These are phyloP conservation scores for Galerucella calmariensis DNA, from an alignment of 2,888 invertebrate species.

Conservation along the genomic window DNA sequence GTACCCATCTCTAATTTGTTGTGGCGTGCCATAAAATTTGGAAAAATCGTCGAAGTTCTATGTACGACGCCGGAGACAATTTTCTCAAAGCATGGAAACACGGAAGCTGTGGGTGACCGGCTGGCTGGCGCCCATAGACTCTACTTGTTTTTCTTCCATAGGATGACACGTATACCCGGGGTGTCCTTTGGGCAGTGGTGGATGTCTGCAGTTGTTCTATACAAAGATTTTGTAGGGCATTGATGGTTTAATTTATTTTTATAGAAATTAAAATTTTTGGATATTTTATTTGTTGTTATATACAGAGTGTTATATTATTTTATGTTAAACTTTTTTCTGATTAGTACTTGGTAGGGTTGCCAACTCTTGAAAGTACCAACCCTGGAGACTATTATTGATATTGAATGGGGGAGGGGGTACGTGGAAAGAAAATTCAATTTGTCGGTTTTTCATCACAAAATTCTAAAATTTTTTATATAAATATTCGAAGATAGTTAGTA, in stretches of 20 bases:
- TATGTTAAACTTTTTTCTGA: too few species aligned
- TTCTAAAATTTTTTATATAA: too few species aligned
- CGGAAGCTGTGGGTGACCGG: constrained; percentile 49
- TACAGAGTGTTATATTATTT: too few species aligned
- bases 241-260: background rate
- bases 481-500: too few species aligned
- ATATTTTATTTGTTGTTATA: too few species aligned
- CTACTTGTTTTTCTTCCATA: constrained; percentile 48
- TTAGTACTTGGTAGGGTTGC: too few species aligned
- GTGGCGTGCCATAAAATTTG: constrained; percentile 39
- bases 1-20: constrained; percentile 1
- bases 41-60: constrained; percentile 28
- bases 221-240: background rate
- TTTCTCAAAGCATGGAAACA: constrained; percentile 41
- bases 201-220: background rate
- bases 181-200: constrained; percentile 19
- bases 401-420: too few species aligned
- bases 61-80: constrained; percentile 24
- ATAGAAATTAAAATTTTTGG: too few species aligned
- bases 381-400: too few species aligned
- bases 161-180: constrained; percentile 15
- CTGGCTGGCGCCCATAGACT: constrained; percentile 57
- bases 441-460: too few species aligned
- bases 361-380: too few species aligned
- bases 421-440: too few species aligned